Evolutionary conservation across 2,797 vertebrate species (phyloP), one percentile per base, ranked within the genome.

Genomic region (Astyanax mexicanus): DNA sequence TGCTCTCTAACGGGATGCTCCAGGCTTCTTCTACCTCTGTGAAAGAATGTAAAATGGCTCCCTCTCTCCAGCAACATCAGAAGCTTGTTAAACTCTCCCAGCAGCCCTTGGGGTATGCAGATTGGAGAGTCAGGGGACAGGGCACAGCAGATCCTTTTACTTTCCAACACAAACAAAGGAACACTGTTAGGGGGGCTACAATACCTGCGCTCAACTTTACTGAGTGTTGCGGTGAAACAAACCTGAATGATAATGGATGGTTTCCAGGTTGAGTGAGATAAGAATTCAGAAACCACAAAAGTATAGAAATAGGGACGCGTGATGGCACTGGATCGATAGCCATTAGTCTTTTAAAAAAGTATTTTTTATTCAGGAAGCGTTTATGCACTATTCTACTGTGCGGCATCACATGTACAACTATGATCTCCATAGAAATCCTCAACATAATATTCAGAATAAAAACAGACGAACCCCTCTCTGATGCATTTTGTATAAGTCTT

Each of bases 51-150:
- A 64, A 60, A 74, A 75, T 69, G 32, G 40, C 72, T 60, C 69
- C 60, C 44, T 55, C 80, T 45, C 72, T 74, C 58, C 65, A 47
- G 73, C 60, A 72, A 78, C 78, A 83, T 83, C 81, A 83, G 78
- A 83, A 72, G 79, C 75, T 80, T 69, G 78, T 78, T 80, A 70
- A 76, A 76, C 15, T 81, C 65, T 79, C 79, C 66, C 79, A 70
- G 76, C 74, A 81, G 70, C 79, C 82, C 79, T 66, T 62, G 69
- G 69, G 79, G 72, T 70, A 76, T 73, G 64, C 47, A 78, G 72
- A 78, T 78, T 67, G 29, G n/a, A 67, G 71, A 83, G 64, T 58
- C 57, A 49, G 73, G 69, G 37, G 69, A 79, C 35, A 23, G 25
- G 55, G 51, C 74, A 65, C 45, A 42, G 75, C 77, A 80, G 77